Evolutionary conservation across 2,113 vertebrate genomes (phyloP).

Genomic region (Triplophysa tibetana): DNA sequence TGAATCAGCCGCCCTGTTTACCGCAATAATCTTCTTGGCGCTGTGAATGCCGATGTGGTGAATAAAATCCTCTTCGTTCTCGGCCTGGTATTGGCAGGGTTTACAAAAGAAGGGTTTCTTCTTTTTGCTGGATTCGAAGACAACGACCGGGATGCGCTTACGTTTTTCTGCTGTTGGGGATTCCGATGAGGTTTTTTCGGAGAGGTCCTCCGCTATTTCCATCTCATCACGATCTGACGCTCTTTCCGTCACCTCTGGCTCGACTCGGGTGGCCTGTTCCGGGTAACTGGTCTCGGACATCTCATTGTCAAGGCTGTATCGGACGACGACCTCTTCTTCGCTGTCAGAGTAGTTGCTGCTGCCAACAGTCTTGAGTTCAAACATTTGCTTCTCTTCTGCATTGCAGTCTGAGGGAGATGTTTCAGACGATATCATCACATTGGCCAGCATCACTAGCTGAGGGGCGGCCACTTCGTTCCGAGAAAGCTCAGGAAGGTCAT

Average conservation of each 20-base stretch:
- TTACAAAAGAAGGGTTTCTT: constrained; percentile 95
- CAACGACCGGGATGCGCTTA: constrained; percentile 57
- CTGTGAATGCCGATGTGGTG: constrained; percentile 89
- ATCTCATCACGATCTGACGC: not conserved
- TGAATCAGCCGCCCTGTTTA: constrained; percentile 82
- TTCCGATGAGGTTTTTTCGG: not conserved
- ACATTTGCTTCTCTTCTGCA: constrained; percentile 91
- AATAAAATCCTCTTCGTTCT: constrained; percentile 90
- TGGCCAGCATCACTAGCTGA: constrained; percentile 96
- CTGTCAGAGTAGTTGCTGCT: constrained; percentile 86
- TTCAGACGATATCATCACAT: constrained; percentile 86
- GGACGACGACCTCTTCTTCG: constrained; percentile 84
- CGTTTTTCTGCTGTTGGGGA: constrained; percentile 50
- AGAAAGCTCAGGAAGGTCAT: constrained; percentile 81
- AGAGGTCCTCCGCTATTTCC: constrained; percentile 51
- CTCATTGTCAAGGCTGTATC: constrained; percentile 68
- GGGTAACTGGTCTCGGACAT: constrained; percentile 41
- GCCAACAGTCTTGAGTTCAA: constrained; percentile 89
- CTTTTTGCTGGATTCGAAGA: constrained; percentile 74
- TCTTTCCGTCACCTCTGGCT: constrained; percentile 17
- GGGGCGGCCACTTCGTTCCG: constrained; percentile 85
- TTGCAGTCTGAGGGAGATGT: constrained; percentile 76
- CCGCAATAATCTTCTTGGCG: constrained; percentile 88
- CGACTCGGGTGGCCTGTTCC: not conserved
- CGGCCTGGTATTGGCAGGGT: constrained; percentile 90